These are phyloP conservation scores for Sarcophaga caerulescens DNA, from an alignment of 2,888 invertebrate species.

Conservation along the genomic window DNA sequence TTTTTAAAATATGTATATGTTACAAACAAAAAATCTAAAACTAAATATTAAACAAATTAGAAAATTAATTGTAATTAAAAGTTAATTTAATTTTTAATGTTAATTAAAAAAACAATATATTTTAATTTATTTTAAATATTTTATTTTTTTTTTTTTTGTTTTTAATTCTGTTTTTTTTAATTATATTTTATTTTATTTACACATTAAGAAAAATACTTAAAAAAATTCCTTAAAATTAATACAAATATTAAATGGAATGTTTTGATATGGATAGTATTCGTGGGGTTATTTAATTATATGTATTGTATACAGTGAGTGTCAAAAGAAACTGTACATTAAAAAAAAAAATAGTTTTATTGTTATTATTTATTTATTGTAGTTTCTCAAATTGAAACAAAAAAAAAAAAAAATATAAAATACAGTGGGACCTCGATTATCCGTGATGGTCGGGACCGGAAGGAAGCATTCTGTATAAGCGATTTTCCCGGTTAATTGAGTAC, in stretches of 20 bases:
- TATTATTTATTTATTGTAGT: too few species aligned
- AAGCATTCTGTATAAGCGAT: too few species aligned
- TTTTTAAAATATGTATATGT: slow-evolving; percentile 43
- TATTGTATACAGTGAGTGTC: background rate
- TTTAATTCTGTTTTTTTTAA: background rate
- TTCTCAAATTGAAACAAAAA: too few species aligned
- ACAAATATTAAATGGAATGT: slow-evolving; percentile 73
- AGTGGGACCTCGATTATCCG: too few species aligned
- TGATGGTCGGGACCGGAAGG: too few species aligned
- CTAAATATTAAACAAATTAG: slow-evolving; percentile 4
- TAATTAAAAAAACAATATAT: slow-evolving; percentile 1
- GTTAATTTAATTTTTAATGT: background rate
- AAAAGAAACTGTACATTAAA: too few species aligned
- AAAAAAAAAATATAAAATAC: too few species aligned
- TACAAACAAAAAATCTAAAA: slow-evolving; percentile 24
- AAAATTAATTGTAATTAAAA: slow-evolving; percentile 8
- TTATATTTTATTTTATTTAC: background rate
- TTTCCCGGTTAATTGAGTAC: too few species aligned
- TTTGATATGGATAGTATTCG: slow-evolving; percentile 79
- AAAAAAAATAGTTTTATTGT: too few species aligned
- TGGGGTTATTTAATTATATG: slow-evolving; percentile 70
- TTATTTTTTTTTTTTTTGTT: background rate
- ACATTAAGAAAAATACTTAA: slow-evolving; percentile 2
- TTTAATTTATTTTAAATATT: background rate
- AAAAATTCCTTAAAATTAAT: slow-evolving; percentile 35